Evolutionary conservation across 2,888 invertebrate genomes (phyloP).

Genomic region (Pelosia muscerda): DNA sequence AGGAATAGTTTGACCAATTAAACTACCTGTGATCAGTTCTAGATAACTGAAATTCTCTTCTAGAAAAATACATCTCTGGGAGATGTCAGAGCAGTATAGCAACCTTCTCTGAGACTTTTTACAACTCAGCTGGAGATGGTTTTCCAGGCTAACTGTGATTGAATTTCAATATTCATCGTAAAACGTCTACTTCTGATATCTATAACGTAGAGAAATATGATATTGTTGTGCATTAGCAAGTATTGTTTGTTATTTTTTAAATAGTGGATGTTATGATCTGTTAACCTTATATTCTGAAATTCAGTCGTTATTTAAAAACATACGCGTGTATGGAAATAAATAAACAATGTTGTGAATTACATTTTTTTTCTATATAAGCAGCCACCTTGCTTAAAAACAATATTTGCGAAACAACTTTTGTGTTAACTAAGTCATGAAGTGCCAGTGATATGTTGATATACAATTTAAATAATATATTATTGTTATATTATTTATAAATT

Average conservation of each 20-base stretch:
- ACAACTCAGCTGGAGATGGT: too few relatives aligned
- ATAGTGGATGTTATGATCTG: background rate
- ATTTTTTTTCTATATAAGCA: slow-evolving; percentile 3
- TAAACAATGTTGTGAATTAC: slow-evolving; percentile 8
- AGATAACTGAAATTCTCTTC: too few relatives aligned
- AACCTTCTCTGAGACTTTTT: too few relatives aligned
- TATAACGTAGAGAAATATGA: background rate
- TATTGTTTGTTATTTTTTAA: background rate
- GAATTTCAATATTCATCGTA: too few relatives aligned
- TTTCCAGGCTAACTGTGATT: too few relatives aligned
- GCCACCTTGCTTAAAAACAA: background rate
- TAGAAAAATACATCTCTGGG: too few relatives aligned
- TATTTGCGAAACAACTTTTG: background rate
- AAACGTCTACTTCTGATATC: too few relatives aligned
- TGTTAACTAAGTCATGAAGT: background rate
- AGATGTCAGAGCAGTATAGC: background rate
- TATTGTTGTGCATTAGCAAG: background rate
- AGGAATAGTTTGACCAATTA: too few relatives aligned
- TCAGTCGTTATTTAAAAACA: slow-evolving; percentile 6
- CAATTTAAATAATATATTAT: background rate
- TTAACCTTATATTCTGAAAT: background rate
- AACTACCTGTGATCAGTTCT: too few relatives aligned
- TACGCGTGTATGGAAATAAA: slow-evolving; percentile 1
- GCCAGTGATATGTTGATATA: background rate
- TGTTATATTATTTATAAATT: background rate